Conservation (phyloP, 2,113 vertebrate genomes). For the Tauraco erythrolophus region DNA sequence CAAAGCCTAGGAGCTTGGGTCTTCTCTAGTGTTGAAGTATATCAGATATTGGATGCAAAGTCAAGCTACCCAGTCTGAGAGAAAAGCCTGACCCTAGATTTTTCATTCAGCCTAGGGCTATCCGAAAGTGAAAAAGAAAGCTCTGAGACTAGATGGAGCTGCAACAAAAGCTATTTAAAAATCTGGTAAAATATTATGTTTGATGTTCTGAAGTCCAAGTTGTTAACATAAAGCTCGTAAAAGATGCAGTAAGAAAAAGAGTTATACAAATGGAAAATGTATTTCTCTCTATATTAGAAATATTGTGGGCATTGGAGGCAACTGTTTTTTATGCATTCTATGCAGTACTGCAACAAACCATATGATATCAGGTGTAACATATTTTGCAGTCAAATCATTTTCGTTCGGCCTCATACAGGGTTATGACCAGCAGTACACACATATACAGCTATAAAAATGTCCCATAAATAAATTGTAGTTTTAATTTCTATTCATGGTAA, state of each 20-base stretch:
- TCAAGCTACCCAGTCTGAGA: neutral
- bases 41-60: neutral
- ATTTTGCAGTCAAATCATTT: conserved; percentile 56
- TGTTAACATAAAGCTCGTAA: neutral
- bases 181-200: neutral
- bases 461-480: conserved; percentile 61
- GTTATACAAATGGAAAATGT: neutral
- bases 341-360: neutral
- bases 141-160: neutral
- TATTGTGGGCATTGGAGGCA: neutral
- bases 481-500: conserved; percentile 67
- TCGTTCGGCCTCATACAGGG: neutral
- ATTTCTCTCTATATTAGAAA: neutral
- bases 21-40: neutral
- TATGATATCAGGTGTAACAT: conserved; percentile 2
- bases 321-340: neutral
- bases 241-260: neutral
- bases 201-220: neutral
- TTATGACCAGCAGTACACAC: conserved; percentile 42
- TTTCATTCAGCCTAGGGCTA: neutral
- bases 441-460: conserved; percentile 57
- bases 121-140: neutral
- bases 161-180: neutral
- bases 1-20: neutral
- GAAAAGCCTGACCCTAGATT: neutral